A percentile compares a stretch with the other conserved stretches of the same genome.
Conservation (phyloP, 2,888 invertebrate species). For the Hybos culiciformis region DNA sequence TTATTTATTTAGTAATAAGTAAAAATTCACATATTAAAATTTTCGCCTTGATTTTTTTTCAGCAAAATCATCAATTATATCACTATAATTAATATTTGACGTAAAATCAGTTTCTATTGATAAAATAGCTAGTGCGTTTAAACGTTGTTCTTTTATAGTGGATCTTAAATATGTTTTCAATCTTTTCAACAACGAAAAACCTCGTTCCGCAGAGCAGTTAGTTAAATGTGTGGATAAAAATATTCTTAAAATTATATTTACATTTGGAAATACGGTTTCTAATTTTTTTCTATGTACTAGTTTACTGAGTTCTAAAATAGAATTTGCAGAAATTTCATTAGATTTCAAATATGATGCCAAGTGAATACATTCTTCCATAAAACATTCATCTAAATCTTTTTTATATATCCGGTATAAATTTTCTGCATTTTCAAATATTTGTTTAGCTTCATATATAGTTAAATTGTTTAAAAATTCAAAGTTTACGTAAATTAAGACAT, state of each 20-base stretch:
- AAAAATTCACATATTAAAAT: not conserved
- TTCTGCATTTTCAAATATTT: not conserved
- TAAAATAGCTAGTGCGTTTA: not conserved
- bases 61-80: conserved; percentile 1
- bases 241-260: not conserved
- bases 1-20: not conserved
- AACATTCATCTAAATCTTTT: not conserved
- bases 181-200: conserved; percentile 1
- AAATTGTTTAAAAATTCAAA: not conserved
- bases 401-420: not conserved
- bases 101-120: not conserved
- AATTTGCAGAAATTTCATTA: conserved; percentile 1
- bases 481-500: not conserved
- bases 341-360: not conserved
- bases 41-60: conserved; percentile 1
- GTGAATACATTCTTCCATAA: conserved; percentile 1
- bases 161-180: conserved; percentile 1
- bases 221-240: not conserved
- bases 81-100: not conserved
- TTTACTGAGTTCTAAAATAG: not conserved
- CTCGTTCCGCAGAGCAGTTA: not conserved
- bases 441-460: not conserved
- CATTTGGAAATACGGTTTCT: not conserved
- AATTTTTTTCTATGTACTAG: not conserved
- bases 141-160: not conserved